phyloP scores from a whole-genome alignment of 2,888 invertebrate species.

The Hirtodrosophila histrioides region DNA sequence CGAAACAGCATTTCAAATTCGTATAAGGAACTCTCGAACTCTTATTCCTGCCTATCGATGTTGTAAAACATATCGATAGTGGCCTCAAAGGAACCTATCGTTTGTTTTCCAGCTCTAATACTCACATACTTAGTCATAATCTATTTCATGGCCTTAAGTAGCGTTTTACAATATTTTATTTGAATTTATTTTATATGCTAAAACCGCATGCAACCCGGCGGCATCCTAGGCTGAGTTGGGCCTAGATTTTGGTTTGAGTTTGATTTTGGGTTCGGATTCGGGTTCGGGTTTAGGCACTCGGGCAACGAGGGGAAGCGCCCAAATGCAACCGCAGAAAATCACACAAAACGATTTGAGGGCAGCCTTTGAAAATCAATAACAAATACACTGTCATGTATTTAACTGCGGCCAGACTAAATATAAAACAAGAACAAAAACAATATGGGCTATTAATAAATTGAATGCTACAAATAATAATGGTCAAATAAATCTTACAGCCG shows the following conservation, averaged over 20 bases:
- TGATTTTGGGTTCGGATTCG: neutral
- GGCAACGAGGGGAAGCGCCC: constrained; percentile 27
- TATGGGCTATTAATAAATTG: constrained; percentile 25
- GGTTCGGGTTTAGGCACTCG: constrained; percentile 11
- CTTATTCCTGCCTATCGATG: too few relatives aligned
- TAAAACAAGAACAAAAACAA: constrained; percentile 44
- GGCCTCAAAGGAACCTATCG: too few relatives aligned
- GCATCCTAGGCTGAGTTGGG: too few relatives aligned
- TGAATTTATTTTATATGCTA: constrained; percentile 6
- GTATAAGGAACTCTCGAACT: too few relatives aligned
- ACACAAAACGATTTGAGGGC: constrained; percentile 70
- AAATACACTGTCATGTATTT: constrained; percentile 25
- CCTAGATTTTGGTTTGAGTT: neutral
- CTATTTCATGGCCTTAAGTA: neutral
- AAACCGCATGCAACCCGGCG: constrained; percentile 18
- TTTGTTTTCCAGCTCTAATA: neutral
- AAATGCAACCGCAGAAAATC: constrained; percentile 69
- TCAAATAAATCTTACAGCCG: constrained; percentile 43
- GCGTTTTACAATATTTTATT: neutral
- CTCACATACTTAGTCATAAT: neutral
- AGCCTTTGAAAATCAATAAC: constrained; percentile 24
- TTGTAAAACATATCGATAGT: too few relatives aligned
- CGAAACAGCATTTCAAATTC: too few relatives aligned
- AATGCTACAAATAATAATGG: constrained; percentile 13
- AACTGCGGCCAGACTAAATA: constrained; percentile 32